phyloP scores from a whole-genome alignment of 2,113 vertebrate genomes.

The Brienomyrus longianalis region DNA sequence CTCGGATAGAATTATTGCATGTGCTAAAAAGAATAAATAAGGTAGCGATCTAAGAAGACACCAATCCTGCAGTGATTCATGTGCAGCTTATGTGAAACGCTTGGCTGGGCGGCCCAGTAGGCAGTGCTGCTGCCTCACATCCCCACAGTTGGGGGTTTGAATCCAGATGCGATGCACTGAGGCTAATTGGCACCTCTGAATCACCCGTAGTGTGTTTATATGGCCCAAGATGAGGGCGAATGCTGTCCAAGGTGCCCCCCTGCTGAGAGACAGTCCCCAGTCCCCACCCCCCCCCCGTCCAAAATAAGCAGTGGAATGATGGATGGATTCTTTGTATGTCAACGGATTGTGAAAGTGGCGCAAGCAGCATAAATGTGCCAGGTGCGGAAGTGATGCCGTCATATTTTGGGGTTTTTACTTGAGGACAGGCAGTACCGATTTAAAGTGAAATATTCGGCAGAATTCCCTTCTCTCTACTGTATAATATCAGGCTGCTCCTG shows the following conservation, averaged over 20 bases:
- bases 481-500: background rate
- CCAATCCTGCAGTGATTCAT: background rate
- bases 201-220: background rate
- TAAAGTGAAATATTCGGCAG: background rate
- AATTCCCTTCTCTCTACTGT: background rate
- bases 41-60: background rate
- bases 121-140: background rate
- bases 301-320: background rate
- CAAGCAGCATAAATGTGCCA: background rate
- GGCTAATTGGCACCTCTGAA: background rate
- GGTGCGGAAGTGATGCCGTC: background rate
- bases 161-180: background rate
- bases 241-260: background rate
- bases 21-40: background rate
- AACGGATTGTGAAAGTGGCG: background rate
- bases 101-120: background rate
- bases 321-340: background rate
- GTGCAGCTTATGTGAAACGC: background rate
- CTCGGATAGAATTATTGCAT: background rate
- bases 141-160: background rate
- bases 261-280: background rate
- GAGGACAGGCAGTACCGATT: background rate
- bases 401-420: background rate
- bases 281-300: background rate
- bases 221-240: background rate